Evolutionary conservation across 2,113 vertebrate genomes (phyloP).

Genomic region (Hemichromis elongatus): DNA sequence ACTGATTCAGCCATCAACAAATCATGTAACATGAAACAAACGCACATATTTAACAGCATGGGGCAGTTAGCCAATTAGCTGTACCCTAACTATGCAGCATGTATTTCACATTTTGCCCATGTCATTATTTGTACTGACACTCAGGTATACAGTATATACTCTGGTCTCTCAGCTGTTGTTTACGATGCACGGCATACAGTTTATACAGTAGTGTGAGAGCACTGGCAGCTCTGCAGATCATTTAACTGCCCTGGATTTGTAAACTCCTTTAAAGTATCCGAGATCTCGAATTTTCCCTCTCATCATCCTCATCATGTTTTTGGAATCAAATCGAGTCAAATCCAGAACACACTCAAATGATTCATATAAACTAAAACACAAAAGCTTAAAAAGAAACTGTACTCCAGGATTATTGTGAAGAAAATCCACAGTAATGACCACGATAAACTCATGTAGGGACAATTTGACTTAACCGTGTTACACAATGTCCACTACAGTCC

Average conservation of each 20-base stretch:
- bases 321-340: not conserved
- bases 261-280: not conserved
- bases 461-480: not conserved
- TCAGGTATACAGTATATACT: not conserved
- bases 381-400: not conserved
- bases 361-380: not conserved
- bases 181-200: not conserved
- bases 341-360: not conserved
- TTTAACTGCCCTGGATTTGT: not conserved
- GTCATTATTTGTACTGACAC: not conserved
- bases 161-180: not conserved
- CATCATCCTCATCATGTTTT: not conserved
- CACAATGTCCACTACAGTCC: not conserved
- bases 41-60: rapidly evolving
- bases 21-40: not conserved
- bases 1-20: not conserved
- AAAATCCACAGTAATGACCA: not conserved
- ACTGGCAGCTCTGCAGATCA: not conserved
- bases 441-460: not conserved
- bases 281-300: not conserved
- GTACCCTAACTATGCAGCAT: rapidly evolving
- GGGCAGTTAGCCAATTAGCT: not conserved
- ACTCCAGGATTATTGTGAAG: not conserved
- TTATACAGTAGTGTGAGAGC: not conserved
- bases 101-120: not conserved